These are phyloP conservation scores for Dorcus parallelipipedus DNA, from an alignment of 2,888 invertebrate species.

Conservation along the genomic window DNA sequence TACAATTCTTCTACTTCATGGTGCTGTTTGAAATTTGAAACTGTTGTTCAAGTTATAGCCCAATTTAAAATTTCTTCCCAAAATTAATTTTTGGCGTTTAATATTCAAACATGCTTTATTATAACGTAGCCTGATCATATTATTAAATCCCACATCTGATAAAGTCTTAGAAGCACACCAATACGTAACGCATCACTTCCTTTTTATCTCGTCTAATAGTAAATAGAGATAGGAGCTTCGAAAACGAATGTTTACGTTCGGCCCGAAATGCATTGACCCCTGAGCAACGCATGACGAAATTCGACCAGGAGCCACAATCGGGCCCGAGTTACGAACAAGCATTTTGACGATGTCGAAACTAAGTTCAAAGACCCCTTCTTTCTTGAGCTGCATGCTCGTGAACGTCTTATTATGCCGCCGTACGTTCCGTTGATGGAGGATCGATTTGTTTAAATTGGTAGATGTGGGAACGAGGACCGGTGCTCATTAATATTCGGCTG, in stretches of 20 bases:
- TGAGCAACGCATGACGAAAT: constrained; percentile 3
- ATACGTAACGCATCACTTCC: no score
- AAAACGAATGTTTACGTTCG: not conserved
- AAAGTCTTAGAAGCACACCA: no score
- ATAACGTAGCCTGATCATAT: no score
- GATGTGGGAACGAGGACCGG: not conserved
- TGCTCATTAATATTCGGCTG: not conserved
- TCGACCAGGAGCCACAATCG: constrained; percentile 22
- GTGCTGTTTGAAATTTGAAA: no score
- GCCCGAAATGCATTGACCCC: constrained; percentile 19
- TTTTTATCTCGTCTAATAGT: no score
- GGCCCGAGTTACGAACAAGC: constrained; percentile 26
- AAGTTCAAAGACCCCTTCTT: constrained; percentile 22
- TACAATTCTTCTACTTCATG: no score
- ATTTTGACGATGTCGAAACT: constrained; percentile 25
- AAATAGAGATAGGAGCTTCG: not conserved
- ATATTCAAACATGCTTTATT: no score
- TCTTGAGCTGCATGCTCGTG: not conserved
- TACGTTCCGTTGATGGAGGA: not conserved
- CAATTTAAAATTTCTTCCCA: no score
- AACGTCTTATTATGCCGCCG: not conserved
- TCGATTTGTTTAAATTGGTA: constrained; percentile 1
- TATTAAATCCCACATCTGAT: no score
- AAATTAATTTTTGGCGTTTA: no score
- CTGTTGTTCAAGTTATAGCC: no score